Evolutionary conservation across 1,140 invertebrate species (phyloP).

Genomic region (Diplogasteroides magnus): DNA sequence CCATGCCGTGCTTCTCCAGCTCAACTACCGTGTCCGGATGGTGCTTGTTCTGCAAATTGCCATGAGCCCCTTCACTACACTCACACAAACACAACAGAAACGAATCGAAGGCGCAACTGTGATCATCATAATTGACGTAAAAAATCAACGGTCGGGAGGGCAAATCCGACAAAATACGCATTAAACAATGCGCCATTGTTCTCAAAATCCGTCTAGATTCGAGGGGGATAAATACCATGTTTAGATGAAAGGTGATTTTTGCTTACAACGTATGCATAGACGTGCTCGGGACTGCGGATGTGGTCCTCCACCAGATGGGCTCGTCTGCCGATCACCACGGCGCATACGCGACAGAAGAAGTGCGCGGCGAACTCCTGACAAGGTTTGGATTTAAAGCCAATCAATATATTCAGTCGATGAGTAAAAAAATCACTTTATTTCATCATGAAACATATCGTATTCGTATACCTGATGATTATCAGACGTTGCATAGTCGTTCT

Average conservation of each 20-base stretch:
- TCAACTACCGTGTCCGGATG: slow-evolving; percentile 7
- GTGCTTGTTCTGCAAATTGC: slow-evolving; percentile 14
- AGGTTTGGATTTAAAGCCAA: neutral
- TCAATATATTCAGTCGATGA: neutral
- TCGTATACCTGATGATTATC: no score
- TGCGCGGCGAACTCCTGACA: neutral
- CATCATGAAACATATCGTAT: no score
- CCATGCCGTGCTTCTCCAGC: slow-evolving; percentile 5
- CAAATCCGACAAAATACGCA: no score
- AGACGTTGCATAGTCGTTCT: no score
- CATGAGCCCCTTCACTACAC: neutral
- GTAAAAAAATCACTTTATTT: no score
- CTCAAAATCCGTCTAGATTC: no score
- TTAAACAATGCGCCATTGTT: no score
- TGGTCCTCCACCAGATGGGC: slow-evolving; percentile 6
- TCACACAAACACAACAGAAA: neutral
- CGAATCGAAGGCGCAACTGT: neutral
- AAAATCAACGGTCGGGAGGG: neutral
- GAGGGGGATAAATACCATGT: no score
- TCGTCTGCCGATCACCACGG: neutral
- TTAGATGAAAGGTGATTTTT: no score
- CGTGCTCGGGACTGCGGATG: slow-evolving; percentile 4
- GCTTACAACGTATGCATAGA: slow-evolving; percentile 18
- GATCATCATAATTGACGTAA: slow-evolving; percentile 1
- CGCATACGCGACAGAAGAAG: slow-evolving; percentile 12